Evolutionary conservation across 2,113 vertebrate species (phyloP).

Genomic region (Pygoscelis adeliae): DNA sequence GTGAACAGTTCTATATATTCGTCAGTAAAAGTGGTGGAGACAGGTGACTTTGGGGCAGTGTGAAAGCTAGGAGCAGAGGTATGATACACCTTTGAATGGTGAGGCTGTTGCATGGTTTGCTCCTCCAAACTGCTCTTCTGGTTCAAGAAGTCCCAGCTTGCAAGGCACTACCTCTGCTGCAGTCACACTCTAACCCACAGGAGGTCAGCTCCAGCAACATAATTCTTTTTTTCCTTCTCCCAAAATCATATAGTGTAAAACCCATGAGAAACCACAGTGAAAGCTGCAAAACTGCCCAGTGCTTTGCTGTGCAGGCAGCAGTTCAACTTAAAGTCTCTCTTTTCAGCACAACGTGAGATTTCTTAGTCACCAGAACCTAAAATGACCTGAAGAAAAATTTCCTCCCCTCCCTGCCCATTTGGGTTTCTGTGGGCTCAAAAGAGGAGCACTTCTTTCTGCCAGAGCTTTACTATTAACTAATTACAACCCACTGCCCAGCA

Average conservation of each 20-base stretch:
- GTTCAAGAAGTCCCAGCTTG: neutral
- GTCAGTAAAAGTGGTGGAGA: neutral
- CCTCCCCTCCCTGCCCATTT: neutral
- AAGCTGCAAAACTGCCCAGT: neutral
- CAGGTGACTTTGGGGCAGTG: neutral
- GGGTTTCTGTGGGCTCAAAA: neutral
- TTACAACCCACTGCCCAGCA: neutral
- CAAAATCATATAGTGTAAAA: neutral
- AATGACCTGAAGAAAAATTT: neutral
- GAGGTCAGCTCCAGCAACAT: neutral
- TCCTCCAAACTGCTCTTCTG: neutral
- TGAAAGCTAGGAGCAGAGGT: neutral
- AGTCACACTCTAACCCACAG: neutral
- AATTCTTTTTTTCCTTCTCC: neutral
- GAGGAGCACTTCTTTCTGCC: neutral
- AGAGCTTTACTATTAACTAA: neutral
- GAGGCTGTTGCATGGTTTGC: neutral
- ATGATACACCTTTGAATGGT: neutral
- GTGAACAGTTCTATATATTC: neutral
- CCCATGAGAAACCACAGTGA: neutral
- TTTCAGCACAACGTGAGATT: neutral
- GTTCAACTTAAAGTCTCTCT: neutral
- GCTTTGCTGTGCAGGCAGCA: neutral
- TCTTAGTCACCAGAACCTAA: neutral
- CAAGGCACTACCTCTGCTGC: neutral